Evolutionary conservation across 1,140 invertebrate species (phyloP).

Genomic region (Atopsyche davidsoni): DNA sequence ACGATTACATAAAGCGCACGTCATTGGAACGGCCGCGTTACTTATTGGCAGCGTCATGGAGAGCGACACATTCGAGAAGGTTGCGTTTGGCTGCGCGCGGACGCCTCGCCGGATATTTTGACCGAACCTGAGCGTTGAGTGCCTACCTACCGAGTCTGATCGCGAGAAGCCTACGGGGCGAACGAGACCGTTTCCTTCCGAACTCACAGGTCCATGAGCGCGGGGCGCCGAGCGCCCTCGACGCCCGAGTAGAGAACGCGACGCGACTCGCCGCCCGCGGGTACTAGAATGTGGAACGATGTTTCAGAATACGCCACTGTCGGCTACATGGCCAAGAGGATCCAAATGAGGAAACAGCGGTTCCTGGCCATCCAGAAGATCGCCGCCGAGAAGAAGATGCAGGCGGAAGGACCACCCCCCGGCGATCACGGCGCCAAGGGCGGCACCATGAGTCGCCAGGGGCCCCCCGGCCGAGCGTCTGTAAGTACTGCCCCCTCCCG

Average conservation of each 20-base stretch:
- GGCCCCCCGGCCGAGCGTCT: conserved; percentile 43
- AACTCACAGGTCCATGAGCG: conserved; percentile 23
- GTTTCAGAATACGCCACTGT: conserved; percentile 86
- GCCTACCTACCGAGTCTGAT: conserved; percentile 1
- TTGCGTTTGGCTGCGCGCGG: not conserved
- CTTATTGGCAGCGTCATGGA: not conserved
- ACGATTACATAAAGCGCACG: not conserved
- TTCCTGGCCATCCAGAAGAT: conserved; percentile 83
- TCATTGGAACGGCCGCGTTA: no score
- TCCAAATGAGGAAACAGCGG: conserved; percentile 89
- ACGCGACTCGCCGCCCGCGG: no score
- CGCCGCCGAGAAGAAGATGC: conserved; percentile 80
- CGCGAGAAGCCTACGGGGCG: not conserved
- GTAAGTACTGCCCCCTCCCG: no score
- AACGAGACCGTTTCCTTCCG: conserved; percentile 18
- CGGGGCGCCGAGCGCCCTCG: no score
- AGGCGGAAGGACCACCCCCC: conserved; percentile 62
- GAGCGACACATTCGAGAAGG: not conserved
- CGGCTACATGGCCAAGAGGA: conserved; percentile 91
- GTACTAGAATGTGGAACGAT: not conserved
- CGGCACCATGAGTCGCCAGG: conserved; percentile 39
- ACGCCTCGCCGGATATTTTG: conserved; percentile 19
- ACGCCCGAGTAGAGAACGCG: no score
- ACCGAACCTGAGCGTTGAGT: no score
- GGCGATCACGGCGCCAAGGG: conserved; percentile 60